Evolutionary conservation across 2,888 invertebrate species (phyloP), one percentile per base, ranked within the genome.

Genomic region (Drosophila melanosoma): DNA sequence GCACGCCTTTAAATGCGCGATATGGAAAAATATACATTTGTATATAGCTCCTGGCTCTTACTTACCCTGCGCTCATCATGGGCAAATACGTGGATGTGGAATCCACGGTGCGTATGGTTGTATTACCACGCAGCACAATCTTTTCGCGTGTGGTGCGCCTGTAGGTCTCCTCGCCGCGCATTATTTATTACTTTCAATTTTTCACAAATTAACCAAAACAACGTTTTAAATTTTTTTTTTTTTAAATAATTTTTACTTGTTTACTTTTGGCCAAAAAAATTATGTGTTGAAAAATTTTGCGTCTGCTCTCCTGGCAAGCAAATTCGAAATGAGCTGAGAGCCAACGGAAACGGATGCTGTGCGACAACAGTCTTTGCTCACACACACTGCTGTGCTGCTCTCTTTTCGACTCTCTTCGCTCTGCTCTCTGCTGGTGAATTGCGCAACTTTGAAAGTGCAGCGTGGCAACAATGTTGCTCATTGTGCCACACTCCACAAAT

Each of bases 11-110:
- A 36, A 36, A n/a, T 52, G 59, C 68, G 54, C 23, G n/a, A 5
- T 8, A 51, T 62, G 32, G 35, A 53, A 48, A 51, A 76, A 23
- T 6, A n/a, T 17, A 29, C 29, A 36, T 23, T 17, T 54, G 23
- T 35, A 23, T 36, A 36, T 6, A 20, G 32, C 8, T 52, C 15
- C 32, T 69, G 12, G 17, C 36, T 29, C 38, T 69, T 69, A 88
- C 92, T 90, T 81, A 91, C 93, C 93, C 85, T 70, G 81, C 69
- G 62, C 54, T 74, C 87, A 91, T 84, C 70, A 91, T 81, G 61
- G 93, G 93, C 72, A 93, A 80, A 90, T 92, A 93, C 40, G 93
- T 92, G 79, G 93, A 92, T 70, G 93, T 93, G 68, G 92, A 93
- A 79, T 93, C 92, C 86, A 93, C 82, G 48, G 93, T 93, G 69